These are phyloP conservation scores for Lasioglossum villosulum DNA, from an alignment of 2,888 invertebrate genomes.

Conservation along the genomic window DNA sequence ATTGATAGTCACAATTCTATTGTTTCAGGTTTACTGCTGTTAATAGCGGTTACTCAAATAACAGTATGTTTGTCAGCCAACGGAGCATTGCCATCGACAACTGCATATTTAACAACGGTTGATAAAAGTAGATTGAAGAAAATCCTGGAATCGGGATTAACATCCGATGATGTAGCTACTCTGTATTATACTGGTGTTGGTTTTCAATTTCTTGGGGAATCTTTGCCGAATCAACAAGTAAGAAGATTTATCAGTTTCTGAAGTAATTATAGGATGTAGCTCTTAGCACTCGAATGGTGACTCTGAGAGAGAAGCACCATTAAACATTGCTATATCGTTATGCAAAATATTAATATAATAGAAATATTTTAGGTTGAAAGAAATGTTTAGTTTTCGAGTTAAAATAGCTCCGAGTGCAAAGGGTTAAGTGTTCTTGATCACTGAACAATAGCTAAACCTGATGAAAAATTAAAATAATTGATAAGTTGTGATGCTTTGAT, in stretches of 20 bases:
- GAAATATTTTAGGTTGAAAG: too few relatives aligned
- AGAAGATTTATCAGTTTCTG: neutral
- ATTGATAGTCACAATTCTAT: neutral
- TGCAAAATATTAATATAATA: too few relatives aligned
- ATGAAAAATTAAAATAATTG: conserved; percentile 75
- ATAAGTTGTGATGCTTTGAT: conserved; percentile 79
- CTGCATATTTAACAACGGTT: conserved; percentile 77
- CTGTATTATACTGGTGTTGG: conserved; percentile 92
- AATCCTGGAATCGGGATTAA: conserved; percentile 79
- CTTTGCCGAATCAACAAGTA: conserved; percentile 86
- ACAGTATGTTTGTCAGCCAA: conserved; percentile 48
- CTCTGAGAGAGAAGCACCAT: too few relatives aligned
- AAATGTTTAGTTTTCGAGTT: too few relatives aligned
- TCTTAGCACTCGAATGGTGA: too few relatives aligned
- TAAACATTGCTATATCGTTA: too few relatives aligned
- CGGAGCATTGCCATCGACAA: conserved; percentile 79
- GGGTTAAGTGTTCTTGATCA: neutral
- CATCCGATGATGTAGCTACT: conserved; percentile 86
- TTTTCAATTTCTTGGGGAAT: conserved; percentile 88
- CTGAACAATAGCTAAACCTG: conserved; percentile 58
- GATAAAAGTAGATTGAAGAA: conserved; percentile 79
- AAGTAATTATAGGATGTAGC: neutral
- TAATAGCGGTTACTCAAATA: conserved; percentile 15
- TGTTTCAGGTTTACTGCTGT: conserved; percentile 42
- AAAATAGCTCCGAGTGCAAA: too few relatives aligned